Evolutionary conservation across 1,140 invertebrate species (phyloP).

Genomic region (Scaptomyza hsui): DNA sequence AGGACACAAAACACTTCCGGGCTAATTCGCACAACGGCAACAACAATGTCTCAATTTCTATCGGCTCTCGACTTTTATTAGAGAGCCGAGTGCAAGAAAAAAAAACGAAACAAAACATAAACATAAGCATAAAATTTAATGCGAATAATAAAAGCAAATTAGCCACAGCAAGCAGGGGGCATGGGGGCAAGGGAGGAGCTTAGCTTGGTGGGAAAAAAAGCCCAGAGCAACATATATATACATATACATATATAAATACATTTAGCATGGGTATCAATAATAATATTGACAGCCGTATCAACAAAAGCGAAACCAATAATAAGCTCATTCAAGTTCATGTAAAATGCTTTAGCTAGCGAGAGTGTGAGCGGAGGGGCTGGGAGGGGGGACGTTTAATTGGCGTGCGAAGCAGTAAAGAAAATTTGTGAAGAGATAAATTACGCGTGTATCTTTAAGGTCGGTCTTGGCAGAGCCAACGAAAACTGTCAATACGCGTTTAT

Average conservation of each 20-base stretch:
- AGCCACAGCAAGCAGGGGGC: slow-evolving; percentile 62
- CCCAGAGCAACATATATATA: too few relatives aligned
- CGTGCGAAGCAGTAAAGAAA: slow-evolving; percentile 66
- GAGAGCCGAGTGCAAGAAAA: slow-evolving; percentile 26
- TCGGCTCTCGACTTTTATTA: slow-evolving; percentile 62
- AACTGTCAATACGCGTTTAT: slow-evolving; percentile 63
- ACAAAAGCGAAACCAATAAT: slow-evolving; percentile 64
- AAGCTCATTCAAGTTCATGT: slow-evolving; percentile 81
- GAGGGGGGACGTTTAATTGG: slow-evolving; percentile 55
- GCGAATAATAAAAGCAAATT: slow-evolving; percentile 79
- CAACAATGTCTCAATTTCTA: slow-evolving; percentile 73
- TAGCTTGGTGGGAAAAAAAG: slow-evolving; percentile 59
- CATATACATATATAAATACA: slow-evolving; percentile 59
- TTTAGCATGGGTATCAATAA: slow-evolving; percentile 69
- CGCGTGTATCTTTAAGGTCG: slow-evolving; percentile 57
- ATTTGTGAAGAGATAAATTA: slow-evolving; percentile 65
- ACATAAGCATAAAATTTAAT: slow-evolving; percentile 78
- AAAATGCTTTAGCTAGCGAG: slow-evolving; percentile 54
- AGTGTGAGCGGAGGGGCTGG: not conserved
- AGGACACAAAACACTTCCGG: slow-evolving; percentile 56
- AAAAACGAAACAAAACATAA: slow-evolving; percentile 50
- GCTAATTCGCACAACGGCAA: slow-evolving; percentile 56
- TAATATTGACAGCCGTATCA: slow-evolving; percentile 63
- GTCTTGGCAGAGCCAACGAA: slow-evolving; percentile 31
- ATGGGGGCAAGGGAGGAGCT: not conserved